Evolutionary conservation across 2,888 invertebrate species (phyloP), one percentile per base, ranked within the genome.

Genomic region (Chymomyza procnemis): DNA sequence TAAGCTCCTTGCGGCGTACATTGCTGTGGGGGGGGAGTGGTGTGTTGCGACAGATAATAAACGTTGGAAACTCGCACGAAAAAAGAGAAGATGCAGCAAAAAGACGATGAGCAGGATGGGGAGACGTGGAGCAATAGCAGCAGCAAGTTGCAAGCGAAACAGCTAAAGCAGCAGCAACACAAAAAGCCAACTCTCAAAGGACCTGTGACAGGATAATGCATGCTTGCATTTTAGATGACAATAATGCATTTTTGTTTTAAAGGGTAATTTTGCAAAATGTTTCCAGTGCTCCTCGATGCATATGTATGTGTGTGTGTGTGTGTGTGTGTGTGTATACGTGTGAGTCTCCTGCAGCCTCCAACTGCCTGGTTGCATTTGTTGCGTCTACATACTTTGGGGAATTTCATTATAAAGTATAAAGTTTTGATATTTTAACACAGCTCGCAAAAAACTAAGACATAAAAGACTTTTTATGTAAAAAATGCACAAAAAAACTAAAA

Each of bases 191-290:
- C 74, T 88, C 88, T 87, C 88, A 82, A 86, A 89, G 90, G 88
- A 88, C 85, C 88, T 88, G 86, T 88, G 90, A 89, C 88, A 88
- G 88, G 88, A 89, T 89, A 88, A 89, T 88, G 88, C 90, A 90
- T 89, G 80, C 88, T 87, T 89, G 89, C 88, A 90, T 89, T 89
- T 88, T 82, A 85, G 82, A 88, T 90, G 88, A 89, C 88, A 87
- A 88, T 89, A 88, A 88, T 89, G 90, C 87, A 88, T 88, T 89
- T 88, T 85, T 86, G 79, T 87, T 89, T 86, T 85, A 85, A 48
- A 85, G 88, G 78, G 78, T 88, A 84, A 87, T 88, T 84, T 85
- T 82, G 87, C 80, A 88, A 80, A 85, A 87, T 87, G 80, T 85
- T 83, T 85, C 79, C 72, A 26, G 26, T 26, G 12, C 34, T 41